Evolutionary conservation across 2,113 vertebrate genomes (phyloP).

Genomic region (Corydoras maculifer): DNA sequence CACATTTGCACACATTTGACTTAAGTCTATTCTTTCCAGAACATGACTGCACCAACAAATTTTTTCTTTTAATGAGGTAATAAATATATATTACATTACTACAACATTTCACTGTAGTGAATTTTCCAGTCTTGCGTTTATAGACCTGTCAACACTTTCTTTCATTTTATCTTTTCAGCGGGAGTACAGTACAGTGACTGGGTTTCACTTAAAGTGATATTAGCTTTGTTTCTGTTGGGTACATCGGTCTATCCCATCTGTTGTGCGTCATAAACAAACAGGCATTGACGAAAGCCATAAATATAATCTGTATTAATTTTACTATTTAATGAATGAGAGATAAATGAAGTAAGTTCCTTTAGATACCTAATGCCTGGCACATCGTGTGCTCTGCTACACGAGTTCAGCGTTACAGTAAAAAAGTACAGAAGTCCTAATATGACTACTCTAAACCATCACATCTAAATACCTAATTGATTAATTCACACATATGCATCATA

Average conservation of each 20-base stretch:
- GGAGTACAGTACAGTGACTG: slow-evolving; percentile 58
- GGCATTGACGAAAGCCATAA: no score
- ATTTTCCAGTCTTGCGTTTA: slow-evolving; percentile 73
- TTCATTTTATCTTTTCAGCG: slow-evolving; percentile 47
- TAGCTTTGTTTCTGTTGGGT: no score
- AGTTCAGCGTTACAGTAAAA: slow-evolving; percentile 69
- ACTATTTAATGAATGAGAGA: no score
- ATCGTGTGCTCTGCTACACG: slow-evolving; percentile 40
- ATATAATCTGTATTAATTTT: no score
- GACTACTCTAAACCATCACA: slow-evolving; percentile 61
- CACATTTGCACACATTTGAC: slow-evolving; percentile 44
- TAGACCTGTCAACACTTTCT: slow-evolving; percentile 79
- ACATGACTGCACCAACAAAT: slow-evolving; percentile 49
- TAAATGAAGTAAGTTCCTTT: no score
- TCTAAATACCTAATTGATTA: slow-evolving; percentile 61
- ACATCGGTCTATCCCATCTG: no score
- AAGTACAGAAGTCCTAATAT: slow-evolving; percentile 55
- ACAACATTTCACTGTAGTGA: slow-evolving; percentile 65
- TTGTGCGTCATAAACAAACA: no score
- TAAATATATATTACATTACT: slow-evolving; percentile 74
- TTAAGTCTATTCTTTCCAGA: slow-evolving; percentile 44
- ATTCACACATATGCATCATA: slow-evolving; percentile 73
- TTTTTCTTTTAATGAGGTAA: slow-evolving; percentile 64
- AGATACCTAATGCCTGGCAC: no score
- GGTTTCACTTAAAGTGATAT: slow-evolving; percentile 45